phyloP scores from a whole-genome alignment of 2,888 invertebrate genomes.

The Morpho helenor region DNA sequence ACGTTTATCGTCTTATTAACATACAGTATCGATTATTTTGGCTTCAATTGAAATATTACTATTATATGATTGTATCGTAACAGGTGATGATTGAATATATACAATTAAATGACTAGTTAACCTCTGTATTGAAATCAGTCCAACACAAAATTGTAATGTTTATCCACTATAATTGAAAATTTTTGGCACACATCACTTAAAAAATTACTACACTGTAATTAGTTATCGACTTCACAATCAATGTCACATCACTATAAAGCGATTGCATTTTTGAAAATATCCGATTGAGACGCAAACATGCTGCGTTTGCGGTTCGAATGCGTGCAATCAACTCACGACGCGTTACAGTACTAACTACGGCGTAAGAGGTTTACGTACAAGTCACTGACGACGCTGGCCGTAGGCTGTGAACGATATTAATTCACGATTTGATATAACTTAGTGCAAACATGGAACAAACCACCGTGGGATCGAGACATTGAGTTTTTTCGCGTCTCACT shows the following conservation, averaged over 20 bases:
- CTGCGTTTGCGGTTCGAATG: conserved; percentile 34
- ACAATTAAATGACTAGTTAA: conserved; percentile 29
- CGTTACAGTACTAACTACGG: conserved; percentile 50
- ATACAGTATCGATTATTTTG: conserved; percentile 19
- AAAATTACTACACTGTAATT: conserved; percentile 1
- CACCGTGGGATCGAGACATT: conserved; percentile 40
- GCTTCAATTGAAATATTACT: conserved; percentile 4
- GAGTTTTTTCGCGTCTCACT: conserved; percentile 32
- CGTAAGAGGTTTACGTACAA: conserved; percentile 29
- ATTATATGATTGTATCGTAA: conserved; percentile 5
- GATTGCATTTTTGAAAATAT: conserved; percentile 28
- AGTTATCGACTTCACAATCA: conserved; percentile 8
- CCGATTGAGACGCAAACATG: conserved; percentile 11
- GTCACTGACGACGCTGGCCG: conserved; percentile 37
- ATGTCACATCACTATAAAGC: conserved; percentile 23
- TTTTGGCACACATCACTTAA: conserved; percentile 20
- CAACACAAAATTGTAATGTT: conserved; percentile 28
- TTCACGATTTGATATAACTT: conserved; percentile 57
- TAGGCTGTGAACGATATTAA: conserved; percentile 41
- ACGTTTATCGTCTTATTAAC: conserved; percentile 12
- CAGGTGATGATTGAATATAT: conserved; percentile 21
- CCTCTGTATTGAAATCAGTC: conserved; percentile 31
- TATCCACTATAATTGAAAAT: conserved; percentile 19
- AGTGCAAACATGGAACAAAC: conserved; percentile 33
- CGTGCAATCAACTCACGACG: conserved; percentile 60